phyloP scores from a whole-genome alignment of 1,140 invertebrate species.

The Camponotus pennsylvanicus region DNA sequence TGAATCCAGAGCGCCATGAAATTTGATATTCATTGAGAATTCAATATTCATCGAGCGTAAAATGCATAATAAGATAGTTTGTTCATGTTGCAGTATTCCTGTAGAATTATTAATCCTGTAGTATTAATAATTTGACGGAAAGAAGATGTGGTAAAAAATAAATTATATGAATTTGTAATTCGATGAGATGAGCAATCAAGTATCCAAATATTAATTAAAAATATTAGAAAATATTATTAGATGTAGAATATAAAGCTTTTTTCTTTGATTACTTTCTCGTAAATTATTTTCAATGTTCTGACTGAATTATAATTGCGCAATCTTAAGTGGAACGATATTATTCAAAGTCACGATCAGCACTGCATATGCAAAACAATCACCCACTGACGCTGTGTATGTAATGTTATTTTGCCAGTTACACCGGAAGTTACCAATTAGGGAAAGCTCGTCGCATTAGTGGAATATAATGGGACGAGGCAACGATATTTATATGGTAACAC shows the following conservation, averaged over 20 bases:
- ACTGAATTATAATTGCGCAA: neutral
- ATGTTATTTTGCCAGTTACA: conserved; percentile 58
- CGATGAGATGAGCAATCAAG: neutral
- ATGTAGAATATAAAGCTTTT: neutral
- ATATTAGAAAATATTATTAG: neutral
- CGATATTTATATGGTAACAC: conserved; percentile 72
- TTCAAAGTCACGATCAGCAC: conserved; percentile 67
- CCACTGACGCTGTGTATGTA: conserved; percentile 53
- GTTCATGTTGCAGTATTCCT: neutral
- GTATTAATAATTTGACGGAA: neutral
- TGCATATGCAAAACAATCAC: conserved; percentile 67
- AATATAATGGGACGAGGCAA: conserved; percentile 74
- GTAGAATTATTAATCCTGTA: neutral
- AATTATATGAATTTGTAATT: neutral
- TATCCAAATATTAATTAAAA: neutral
- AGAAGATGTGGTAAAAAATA: neutral
- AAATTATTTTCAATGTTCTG: conserved; percentile 16
- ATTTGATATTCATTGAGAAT: conserved; percentile 33
- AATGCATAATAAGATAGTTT: neutral
- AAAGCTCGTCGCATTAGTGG: conserved; percentile 73
- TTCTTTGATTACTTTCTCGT: neutral
- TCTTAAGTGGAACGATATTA: conserved; percentile 60
- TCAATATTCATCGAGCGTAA: neutral
- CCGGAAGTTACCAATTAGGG: conserved; percentile 80
- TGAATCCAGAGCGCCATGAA: neutral